Evolutionary conservation across 2,888 invertebrate genomes (phyloP).

Genomic region (Orchesella flavescens): DNA sequence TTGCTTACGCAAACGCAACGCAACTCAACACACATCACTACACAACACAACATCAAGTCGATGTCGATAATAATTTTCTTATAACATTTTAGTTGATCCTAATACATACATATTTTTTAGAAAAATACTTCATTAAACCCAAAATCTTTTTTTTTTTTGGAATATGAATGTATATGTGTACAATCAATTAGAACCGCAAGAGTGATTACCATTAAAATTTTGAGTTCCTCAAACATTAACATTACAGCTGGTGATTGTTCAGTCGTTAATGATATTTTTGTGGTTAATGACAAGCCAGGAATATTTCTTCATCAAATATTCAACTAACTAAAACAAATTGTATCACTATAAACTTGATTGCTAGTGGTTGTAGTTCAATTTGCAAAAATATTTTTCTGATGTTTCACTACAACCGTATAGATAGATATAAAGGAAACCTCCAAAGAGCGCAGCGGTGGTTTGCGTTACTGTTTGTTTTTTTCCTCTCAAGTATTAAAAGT

Average conservation of each 20-base stretch:
- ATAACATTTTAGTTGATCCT: neutral
- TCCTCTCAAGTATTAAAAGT: too few species aligned
- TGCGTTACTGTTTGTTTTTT: too few species aligned
- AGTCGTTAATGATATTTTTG: slow-evolving; percentile 38
- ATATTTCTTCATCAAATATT: slow-evolving; percentile 35
- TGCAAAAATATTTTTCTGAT: neutral
- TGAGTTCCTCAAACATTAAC: slow-evolving; percentile 42
- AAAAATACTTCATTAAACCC: slow-evolving; percentile 34
- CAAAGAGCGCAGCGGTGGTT: too few species aligned
- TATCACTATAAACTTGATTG: neutral
- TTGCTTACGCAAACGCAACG: neutral
- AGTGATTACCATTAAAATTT: slow-evolving; percentile 45
- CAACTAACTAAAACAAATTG: slow-evolving; percentile 9
- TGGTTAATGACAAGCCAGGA: slow-evolving; percentile 57
- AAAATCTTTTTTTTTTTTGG: slow-evolving; percentile 15
- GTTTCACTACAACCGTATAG: neutral
- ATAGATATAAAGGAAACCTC: too few species aligned
- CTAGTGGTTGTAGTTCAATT: neutral
- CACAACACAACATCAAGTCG: slow-evolving; percentile 4
- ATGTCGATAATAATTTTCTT: slow-evolving; percentile 15
- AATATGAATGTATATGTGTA: slow-evolving; percentile 17
- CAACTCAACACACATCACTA: too few species aligned
- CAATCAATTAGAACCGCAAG: slow-evolving; percentile 52
- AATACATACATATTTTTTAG: neutral
- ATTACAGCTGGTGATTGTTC: slow-evolving; percentile 27